Evolutionary conservation across 1,140 invertebrate species (phyloP).

Genomic region (Atta colombica): DNA sequence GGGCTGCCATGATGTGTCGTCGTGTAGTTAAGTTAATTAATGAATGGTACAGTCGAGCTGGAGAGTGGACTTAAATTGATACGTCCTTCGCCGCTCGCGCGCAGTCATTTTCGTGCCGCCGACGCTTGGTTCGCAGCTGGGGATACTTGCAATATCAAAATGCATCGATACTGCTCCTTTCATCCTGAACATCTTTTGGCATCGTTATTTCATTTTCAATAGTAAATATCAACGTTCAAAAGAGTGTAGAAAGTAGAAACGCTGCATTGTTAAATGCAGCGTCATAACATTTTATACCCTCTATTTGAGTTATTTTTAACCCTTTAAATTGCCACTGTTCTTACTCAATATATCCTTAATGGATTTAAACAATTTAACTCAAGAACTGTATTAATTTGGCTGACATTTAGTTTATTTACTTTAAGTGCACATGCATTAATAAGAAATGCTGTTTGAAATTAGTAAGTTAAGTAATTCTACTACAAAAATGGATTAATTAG

Average conservation of each 20-base stretch:
- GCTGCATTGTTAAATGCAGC: too few species aligned
- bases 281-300: too few species aligned
- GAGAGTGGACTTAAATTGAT: slow-evolving; percentile 86
- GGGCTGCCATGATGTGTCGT: slow-evolving; percentile 81
- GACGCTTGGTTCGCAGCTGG: slow-evolving; percentile 37
- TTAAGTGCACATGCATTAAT: too few species aligned
- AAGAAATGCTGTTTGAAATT: too few species aligned
- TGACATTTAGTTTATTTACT: too few species aligned
- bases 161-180: not conserved
- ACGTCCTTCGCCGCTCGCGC: slow-evolving; percentile 86
- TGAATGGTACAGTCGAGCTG: slow-evolving; percentile 85
- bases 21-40: slow-evolving; percentile 87
- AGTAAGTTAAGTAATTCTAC: too few species aligned
- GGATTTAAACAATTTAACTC: too few species aligned
- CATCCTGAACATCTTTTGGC: not conserved
- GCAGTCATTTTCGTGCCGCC: slow-evolving; percentile 80
- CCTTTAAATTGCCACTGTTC: too few species aligned
- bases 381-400: too few species aligned
- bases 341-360: too few species aligned
- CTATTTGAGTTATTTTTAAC: too few species aligned
- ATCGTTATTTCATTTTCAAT: not conserved
- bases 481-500: too few species aligned
- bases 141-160: slow-evolving; percentile 16
- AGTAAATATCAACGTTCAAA: not conserved
- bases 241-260: not conserved